Conservation (phyloP, 2,888 invertebrate species). For the Melanostoma mellinum region DNA sequence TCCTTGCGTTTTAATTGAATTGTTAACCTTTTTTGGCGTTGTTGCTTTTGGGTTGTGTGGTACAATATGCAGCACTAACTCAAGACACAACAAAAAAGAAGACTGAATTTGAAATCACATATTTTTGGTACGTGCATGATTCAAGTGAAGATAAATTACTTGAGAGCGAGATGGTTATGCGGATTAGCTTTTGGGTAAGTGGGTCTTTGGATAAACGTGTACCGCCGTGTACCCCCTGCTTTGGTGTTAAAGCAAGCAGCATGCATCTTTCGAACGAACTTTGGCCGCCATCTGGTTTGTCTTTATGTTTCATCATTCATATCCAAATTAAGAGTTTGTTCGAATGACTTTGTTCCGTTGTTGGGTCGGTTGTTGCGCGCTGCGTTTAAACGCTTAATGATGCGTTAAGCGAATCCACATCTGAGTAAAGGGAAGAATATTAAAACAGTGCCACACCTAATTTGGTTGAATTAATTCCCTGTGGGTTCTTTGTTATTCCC, state of each 20-base stretch:
- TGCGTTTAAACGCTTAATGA: constrained; percentile 46
- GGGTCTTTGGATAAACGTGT: background rate
- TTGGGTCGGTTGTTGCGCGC: constrained; percentile 6
- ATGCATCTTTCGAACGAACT: constrained; percentile 6
- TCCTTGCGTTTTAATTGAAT: constrained; percentile 21
- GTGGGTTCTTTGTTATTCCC: background rate
- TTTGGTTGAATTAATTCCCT: constrained; percentile 43
- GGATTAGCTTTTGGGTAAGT: background rate
- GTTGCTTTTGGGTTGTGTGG: constrained; percentile 12
- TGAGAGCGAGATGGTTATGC: constrained; percentile 14
- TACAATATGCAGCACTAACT: background rate
- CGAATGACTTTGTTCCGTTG: constrained; percentile 11
- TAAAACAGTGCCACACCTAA: constrained; percentile 51
- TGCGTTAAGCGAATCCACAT: constrained; percentile 30
- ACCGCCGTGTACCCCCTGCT: background rate
- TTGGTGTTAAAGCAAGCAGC: constrained; percentile 1
- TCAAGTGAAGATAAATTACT: constrained; percentile 11
- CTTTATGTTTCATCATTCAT: background rate
- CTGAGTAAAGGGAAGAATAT: constrained; percentile 8
- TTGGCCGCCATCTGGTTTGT: background rate
- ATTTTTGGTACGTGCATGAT: constrained; percentile 8
- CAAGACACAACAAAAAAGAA: background rate
- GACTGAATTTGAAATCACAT: background rate
- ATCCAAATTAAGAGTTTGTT: background rate
- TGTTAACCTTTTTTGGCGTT: constrained; percentile 16